phyloP scores from a whole-genome alignment of 2,113 vertebrate species.

The Gasterosteus aculeatus region DNA sequence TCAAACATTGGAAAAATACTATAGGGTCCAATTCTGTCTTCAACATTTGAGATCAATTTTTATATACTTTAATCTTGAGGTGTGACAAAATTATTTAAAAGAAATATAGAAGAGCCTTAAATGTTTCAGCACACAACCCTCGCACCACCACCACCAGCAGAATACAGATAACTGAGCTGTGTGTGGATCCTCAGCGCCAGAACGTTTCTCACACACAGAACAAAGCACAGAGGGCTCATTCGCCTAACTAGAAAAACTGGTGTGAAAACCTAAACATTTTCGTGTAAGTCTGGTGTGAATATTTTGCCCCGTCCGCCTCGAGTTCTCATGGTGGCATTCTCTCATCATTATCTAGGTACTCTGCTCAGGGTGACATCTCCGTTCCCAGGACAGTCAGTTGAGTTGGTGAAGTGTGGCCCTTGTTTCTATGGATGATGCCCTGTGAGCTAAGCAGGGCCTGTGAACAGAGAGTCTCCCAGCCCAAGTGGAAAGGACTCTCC shows the following conservation, averaged over 20 bases:
- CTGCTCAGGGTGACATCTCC: conserved; percentile 45
- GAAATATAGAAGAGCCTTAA: not conserved
- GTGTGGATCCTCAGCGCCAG: conserved; percentile 3
- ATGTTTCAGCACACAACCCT: conserved; percentile 5
- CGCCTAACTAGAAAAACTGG: conserved; percentile 34
- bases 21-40: not conserved
- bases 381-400: conserved; percentile 62
- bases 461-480: conserved; percentile 71
- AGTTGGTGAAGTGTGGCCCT: conserved; percentile 56
- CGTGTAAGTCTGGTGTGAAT: conserved; percentile 52
- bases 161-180: conserved; percentile 28
- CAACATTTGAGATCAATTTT: not conserved
- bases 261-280: conserved; percentile 56
- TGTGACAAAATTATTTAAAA: not conserved
- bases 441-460: conserved; percentile 74
- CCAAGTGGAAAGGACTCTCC: conserved; percentile 51
- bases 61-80: not conserved
- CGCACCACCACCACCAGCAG: not conserved
- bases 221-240: conserved; percentile 25
- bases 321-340: conserved; percentile 63
- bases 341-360: conserved; percentile 62
- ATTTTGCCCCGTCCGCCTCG: conserved; percentile 54
- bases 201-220: conserved; percentile 37
- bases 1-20: not conserved
- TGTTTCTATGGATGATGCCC: conserved; percentile 72